Percentiles rank a stretch among this genome's conserved stretches.
Conservation (phyloP, 2,113 vertebrate species). For the Sturnus vulgaris region DNA sequence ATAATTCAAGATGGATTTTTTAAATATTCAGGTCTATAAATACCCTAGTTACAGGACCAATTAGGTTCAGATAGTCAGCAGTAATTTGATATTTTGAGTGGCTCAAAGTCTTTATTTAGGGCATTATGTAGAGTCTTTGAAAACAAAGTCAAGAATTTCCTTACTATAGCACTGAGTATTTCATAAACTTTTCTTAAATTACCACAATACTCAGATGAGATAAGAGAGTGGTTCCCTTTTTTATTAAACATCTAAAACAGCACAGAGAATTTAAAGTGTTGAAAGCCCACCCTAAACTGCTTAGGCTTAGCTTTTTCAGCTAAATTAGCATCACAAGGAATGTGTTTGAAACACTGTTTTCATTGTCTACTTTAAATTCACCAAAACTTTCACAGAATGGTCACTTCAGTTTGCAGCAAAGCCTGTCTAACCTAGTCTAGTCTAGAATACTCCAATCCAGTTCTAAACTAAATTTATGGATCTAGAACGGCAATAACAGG, state of each 20-base stretch:
- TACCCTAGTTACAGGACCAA: not conserved
- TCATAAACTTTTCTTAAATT: not conserved
- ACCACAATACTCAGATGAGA: not conserved
- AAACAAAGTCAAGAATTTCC: not conserved
- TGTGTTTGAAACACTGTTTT: not conserved
- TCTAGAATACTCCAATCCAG: not conserved
- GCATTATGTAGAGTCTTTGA: not conserved
- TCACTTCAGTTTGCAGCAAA: not conserved
- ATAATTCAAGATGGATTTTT: not conserved
- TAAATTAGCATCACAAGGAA: not conserved
- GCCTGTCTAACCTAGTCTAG: not conserved
- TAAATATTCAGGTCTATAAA: not conserved
- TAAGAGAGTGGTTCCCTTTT: not conserved
- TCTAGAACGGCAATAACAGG: not conserved
- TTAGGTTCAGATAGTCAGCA: not conserved
- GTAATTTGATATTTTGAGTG: not conserved
- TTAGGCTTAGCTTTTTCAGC: not conserved
- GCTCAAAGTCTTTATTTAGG: not conserved
- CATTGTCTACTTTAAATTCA: not conserved
- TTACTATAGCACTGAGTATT: not conserved
- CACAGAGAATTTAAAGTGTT: not conserved
- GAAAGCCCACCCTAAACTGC: not conserved
- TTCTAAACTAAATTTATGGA: not conserved
- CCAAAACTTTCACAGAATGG: not conserved
- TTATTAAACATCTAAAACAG: not conserved